Percentiles rank a stretch among this genome's conserved stretches.
These are phyloP conservation scores for Lasioglossum leucozonium DNA, from an alignment of 2,888 invertebrate genomes.

Conservation along the genomic window DNA sequence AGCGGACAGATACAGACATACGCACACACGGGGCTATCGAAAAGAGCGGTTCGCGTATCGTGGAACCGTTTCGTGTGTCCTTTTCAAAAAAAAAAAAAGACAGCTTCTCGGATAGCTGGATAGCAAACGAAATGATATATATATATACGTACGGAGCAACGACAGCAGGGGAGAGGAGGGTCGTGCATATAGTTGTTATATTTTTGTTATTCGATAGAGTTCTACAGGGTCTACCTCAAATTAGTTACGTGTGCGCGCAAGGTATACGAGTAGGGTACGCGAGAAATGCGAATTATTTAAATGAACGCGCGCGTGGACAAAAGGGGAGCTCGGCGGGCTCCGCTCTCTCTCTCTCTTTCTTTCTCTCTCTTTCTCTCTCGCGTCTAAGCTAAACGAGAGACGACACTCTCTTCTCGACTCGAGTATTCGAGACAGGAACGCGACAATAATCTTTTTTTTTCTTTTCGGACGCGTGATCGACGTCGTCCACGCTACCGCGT, in stretches of 20 bases:
- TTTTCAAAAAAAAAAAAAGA: not conserved
- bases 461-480: not conserved
- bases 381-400: no score
- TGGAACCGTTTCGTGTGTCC: not conserved
- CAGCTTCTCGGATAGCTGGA: not conserved
- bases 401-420: no score
- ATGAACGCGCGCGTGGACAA: conserved; percentile 17
- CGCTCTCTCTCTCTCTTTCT: not conserved
- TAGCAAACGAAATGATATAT: not conserved
- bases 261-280: conserved; percentile 39
- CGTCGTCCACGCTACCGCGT: not conserved
- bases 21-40: not conserved
- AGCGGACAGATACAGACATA: not conserved
- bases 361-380: not conserved
- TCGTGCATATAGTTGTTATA: conserved; percentile 71
- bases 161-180: conserved; percentile 23
- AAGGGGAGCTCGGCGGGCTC: not conserved
- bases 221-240: conserved; percentile 80
- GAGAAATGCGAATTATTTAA: conserved; percentile 42
- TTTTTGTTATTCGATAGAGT: conserved; percentile 75
- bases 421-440: not conserved
- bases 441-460: not conserved
- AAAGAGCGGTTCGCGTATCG: not conserved
- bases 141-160: not conserved
- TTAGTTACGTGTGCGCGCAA: conserved; percentile 48